Evolutionary conservation across 2,888 invertebrate genomes (phyloP), one percentile per base, ranked within the genome.

Genomic region (Apodemia duryi): DNA sequence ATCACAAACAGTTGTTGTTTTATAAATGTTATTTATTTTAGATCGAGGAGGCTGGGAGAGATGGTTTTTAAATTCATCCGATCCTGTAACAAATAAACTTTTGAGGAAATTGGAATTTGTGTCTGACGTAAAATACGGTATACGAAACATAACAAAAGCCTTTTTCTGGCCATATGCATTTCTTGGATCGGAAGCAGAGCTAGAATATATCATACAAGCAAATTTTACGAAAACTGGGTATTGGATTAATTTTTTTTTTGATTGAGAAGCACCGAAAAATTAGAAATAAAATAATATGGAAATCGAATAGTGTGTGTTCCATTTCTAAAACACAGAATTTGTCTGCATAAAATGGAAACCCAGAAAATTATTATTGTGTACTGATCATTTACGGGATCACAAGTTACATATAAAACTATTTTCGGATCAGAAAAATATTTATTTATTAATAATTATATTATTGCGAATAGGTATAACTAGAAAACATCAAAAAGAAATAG

Each of bases 141-240:
- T 97, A 6, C 93, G 92, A 63, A 96, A 96, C 78, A 95, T 95
- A 0, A 95, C 96, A 0, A 93, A 93, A 72, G 95, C 95, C 4
- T 95, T 95, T 76, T 95, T 96, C 75, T 95, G 95, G 94, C 94
- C 95, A 0, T 96, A 96, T 74, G 95, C 96, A 0, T 96, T 96
- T 77, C 83, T 97, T 1, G 96, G 95, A 10, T 96, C 96, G 0
- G 87, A 89, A 72, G 93, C 94, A n/a, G 94, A 95, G 74, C 85
- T 97, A 13, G 94, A 95, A 75, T 96, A 95, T 76, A 92, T 96
- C 64, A 93, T 96, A 0, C 94, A 95, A 77, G 93, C 95, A 0
- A 96, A 96, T 78, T 96, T 93, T 81, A 92, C 95, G 0, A 88
- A 92, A n/a, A 75, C 80, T 0, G 87, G 82, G 89, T 89, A 73